Evolutionary conservation across 1,140 invertebrate genomes (phyloP), one percentile per base, ranked within the genome.

Genomic region (Wasmannia auropunctata): DNA sequence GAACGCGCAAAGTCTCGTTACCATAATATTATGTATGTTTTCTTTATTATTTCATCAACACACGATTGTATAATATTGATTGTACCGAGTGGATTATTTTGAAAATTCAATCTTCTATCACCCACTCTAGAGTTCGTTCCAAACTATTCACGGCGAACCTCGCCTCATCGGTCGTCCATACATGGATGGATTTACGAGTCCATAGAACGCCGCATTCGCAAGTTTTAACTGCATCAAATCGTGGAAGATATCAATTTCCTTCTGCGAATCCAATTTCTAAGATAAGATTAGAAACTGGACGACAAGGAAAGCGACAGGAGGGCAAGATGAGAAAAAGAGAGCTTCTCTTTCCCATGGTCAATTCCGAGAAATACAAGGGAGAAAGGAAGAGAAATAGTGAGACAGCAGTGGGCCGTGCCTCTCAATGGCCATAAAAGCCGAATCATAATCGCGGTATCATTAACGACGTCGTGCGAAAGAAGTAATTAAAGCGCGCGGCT

Each of bases 391-490:
- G 11, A 49, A 10, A 7, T 28, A 63, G 28, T 22, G 46, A 49
- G 40, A 31, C 0, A 31, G 31, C n/a, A 54, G 11, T n/a, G n/a
- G 6, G 10, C 19, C 4, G 25, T 19, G 25, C 19, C 25, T 46
- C 51, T 74, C 51, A 83, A 83, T 83, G 51, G 34, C 51, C 28
- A 60, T 83, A 83, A 83, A 83, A 72, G 37, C 67, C 67, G n/a
- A 72, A 83, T 83, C 37, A 74, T 83, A 83, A 83, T 72, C 51
- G 79, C 67, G 51, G 37, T 74, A 83, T 83, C 79, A 83, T 83
- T 60, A 83, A 83, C 79, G 51, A 83, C 51, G 37, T 74, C 67
- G 79, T 62, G 79, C 79, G 79, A 83, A 83, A 83, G 79, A 83
- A 74, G 79, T 74, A 83, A 83, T 83, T 83, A 83, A 83, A 83